phyloP scores from a whole-genome alignment of 2,797 vertebrate species.

The Gadopsis bispinosus region DNA sequence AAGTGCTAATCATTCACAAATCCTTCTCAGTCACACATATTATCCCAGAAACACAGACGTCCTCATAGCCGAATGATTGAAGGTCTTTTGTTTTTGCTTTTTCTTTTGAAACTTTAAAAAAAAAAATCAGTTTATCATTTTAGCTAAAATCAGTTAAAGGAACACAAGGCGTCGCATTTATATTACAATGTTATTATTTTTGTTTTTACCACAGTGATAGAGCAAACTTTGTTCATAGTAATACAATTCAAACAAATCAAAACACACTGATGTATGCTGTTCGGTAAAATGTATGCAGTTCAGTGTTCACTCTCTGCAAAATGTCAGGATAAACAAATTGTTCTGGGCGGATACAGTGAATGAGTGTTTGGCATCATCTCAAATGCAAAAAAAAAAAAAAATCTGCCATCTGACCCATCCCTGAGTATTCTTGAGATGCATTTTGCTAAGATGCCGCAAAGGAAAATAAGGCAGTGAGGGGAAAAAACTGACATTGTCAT shows the following conservation, averaged over 20 bases:
- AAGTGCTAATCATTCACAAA: constrained; percentile 80
- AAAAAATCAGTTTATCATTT: neutral
- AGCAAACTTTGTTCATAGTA: neutral
- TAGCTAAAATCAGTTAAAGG: neutral
- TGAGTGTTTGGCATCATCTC: constrained; percentile 21
- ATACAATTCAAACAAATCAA: neutral
- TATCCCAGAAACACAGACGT: constrained; percentile 43
- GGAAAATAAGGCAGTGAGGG: constrained; percentile 45
- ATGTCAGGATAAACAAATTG: neutral
- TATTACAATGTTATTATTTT: neutral
- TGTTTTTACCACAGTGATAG: neutral
- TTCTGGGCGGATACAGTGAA: constrained; percentile 8
- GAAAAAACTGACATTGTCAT: constrained; percentile 73
- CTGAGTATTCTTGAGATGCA: constrained; percentile 12
- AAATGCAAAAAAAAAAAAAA: neutral
- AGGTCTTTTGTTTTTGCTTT: constrained; percentile 15
- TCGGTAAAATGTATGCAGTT: neutral
- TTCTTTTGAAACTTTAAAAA: neutral
- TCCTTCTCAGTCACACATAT: constrained; percentile 56
- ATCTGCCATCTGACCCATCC: neutral
- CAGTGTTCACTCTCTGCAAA: neutral
- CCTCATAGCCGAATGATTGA: constrained; percentile 21
- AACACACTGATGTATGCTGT: neutral
- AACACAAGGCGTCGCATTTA: neutral
- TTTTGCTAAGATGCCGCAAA: constrained; percentile 52